A percentile compares a stretch with the other conserved stretches of the same genome.
These are phyloP conservation scores for Phocoena phocoena DNA, from an alignment of 2,113 vertebrate species.

Conservation along the genomic window DNA sequence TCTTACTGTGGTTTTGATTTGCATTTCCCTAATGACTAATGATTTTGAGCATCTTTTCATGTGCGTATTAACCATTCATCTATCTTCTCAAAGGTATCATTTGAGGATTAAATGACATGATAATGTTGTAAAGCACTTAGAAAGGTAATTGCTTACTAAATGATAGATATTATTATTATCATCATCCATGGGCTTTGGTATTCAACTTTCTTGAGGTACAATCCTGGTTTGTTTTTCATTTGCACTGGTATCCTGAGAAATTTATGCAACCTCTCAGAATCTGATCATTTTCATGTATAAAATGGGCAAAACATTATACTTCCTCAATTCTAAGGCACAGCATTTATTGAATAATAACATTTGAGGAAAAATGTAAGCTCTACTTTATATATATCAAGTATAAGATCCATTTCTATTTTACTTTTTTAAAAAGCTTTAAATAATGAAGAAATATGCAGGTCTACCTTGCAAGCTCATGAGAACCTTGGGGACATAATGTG, in stretches of 20 bases:
- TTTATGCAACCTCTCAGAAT: neutral
- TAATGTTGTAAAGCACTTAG: neutral
- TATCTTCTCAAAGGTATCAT: neutral
- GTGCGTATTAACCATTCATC: neutral
- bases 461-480: neutral
- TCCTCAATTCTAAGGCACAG: neutral
- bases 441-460: neutral
- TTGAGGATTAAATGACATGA: neutral
- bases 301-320: neutral
- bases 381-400: neutral
- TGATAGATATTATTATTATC: neutral
- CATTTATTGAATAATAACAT: neutral
- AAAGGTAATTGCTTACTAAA: slow-evolving; percentile 8
- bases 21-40: neutral
- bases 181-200: neutral
- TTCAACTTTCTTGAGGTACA: neutral
- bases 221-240: neutral
- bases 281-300: neutral
- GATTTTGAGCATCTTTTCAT: neutral
- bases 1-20: neutral
- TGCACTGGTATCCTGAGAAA: neutral
- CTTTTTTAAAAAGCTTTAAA: neutral
- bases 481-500: neutral
- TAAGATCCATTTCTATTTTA: neutral
- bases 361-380: neutral